A percentile compares a stretch with the other conserved stretches of the same genome.
phyloP scores from a whole-genome alignment of 1,140 invertebrate species.

The Galleria mellonella region DNA sequence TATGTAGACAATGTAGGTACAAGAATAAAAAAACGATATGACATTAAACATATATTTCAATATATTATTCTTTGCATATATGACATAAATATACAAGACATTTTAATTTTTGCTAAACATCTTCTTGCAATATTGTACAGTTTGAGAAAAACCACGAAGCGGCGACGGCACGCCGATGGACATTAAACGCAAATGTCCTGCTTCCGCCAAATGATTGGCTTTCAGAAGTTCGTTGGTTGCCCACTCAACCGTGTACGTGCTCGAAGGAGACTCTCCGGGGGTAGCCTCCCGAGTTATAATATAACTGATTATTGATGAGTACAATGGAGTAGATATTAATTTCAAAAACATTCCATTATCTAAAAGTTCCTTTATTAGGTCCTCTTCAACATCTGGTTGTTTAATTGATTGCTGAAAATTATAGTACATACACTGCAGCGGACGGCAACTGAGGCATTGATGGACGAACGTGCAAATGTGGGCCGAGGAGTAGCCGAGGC shows the following conservation, averaged over 20 bases:
- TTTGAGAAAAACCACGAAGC: slow-evolving; percentile 43
- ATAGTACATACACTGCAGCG: too few relatives aligned
- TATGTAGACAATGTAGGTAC: too few relatives aligned
- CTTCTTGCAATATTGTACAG: slow-evolving; percentile 41
- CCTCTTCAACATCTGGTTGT: slow-evolving; percentile 37
- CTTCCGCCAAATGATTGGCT: slow-evolving; percentile 44
- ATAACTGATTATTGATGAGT: slow-evolving; percentile 36
- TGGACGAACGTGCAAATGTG: too few relatives aligned
- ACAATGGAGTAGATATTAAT: slow-evolving; percentile 41
- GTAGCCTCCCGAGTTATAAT: slow-evolving; percentile 24
- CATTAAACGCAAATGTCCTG: slow-evolving; percentile 39
- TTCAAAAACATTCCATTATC: slow-evolving; percentile 44
- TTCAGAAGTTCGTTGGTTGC: slow-evolving; percentile 33
- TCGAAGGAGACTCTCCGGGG: slow-evolving; percentile 4
- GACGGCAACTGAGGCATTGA: too few relatives aligned
- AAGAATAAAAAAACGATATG: too few relatives aligned
- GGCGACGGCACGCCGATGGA: slow-evolving; percentile 30
- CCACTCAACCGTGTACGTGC: slow-evolving; percentile 31
- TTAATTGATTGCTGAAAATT: slow-evolving; percentile 36
- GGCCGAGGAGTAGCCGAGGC: too few relatives aligned
- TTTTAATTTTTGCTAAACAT: slow-evolving; percentile 17
- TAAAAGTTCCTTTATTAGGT: slow-evolving; percentile 47
- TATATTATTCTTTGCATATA: too few relatives aligned
- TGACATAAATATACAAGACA: too few relatives aligned
- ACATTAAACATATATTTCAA: too few relatives aligned